Evolutionary conservation across 2,888 invertebrate genomes (phyloP).

Genomic region (Anorthoa munda): DNA sequence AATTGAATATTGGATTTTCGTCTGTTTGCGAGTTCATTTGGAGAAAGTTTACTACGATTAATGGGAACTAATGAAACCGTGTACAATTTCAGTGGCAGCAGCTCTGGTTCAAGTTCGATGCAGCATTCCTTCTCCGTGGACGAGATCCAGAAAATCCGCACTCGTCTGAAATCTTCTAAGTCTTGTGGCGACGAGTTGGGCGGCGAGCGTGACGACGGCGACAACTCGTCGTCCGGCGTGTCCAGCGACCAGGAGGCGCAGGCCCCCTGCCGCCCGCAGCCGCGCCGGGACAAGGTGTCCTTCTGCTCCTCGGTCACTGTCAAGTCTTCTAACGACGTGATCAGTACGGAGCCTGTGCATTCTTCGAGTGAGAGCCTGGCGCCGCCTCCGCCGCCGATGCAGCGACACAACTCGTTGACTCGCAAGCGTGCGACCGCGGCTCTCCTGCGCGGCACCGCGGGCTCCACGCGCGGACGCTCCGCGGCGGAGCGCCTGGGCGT

Average conservation of each 20-base stretch:
- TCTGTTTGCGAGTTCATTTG: background rate
- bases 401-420: constrained; percentile 92
- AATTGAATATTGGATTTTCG: background rate
- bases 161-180: constrained; percentile 96
- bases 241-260: constrained; percentile 95
- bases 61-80: background rate
- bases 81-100: constrained; percentile 92
- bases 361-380: constrained; percentile 87
- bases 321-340: constrained; percentile 89
- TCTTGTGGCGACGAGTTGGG: constrained; percentile 96
- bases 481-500: constrained; percentile 88
- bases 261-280: constrained; percentile 77
- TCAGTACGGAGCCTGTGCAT: constrained; percentile 90
- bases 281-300: constrained; percentile 86
- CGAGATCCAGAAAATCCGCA: constrained; percentile 96
- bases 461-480: constrained; percentile 74
- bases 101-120: constrained; percentile 94
- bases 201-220: constrained; percentile 94
- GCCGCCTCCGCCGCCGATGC: constrained; percentile 86
- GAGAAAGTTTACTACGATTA: background rate
- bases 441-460: constrained; percentile 86
- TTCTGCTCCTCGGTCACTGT: constrained; percentile 89
- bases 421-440: constrained; percentile 92
- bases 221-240: constrained; percentile 97
- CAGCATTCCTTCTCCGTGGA: constrained; percentile 97